Evolutionary conservation across 2,888 invertebrate species (phyloP).

Genomic region (Dryadula phaetusa): DNA sequence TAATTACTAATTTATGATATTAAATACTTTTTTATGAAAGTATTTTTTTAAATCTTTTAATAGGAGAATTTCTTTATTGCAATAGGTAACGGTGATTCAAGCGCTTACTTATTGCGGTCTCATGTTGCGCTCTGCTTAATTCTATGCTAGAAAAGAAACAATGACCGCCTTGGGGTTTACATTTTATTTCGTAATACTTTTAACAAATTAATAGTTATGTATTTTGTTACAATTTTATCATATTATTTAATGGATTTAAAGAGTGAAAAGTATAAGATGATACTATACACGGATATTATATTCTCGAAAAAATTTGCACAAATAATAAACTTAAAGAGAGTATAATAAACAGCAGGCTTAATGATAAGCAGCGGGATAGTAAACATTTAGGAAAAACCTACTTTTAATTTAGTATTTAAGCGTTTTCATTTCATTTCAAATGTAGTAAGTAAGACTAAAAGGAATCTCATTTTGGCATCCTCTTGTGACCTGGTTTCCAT

Average conservation of each 20-base stretch:
- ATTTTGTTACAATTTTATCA: too few relatives aligned
- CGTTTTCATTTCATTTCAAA: neutral
- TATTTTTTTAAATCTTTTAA: neutral
- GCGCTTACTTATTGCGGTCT: constrained; percentile 55
- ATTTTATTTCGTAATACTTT: constrained; percentile 58
- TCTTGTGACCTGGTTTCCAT: constrained; percentile 68
- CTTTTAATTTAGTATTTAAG: neutral
- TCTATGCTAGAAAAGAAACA: constrained; percentile 64
- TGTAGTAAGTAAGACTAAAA: constrained; percentile 41
- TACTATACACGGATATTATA: too few relatives aligned
- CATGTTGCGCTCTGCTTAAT: constrained; percentile 66
- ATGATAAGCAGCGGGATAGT: too few relatives aligned
- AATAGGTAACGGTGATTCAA: constrained; percentile 56
- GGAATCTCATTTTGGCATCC: constrained; percentile 52
- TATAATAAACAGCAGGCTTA: neutral
- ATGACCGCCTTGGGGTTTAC: constrained; percentile 66
- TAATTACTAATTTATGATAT: neutral
- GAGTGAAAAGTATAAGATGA: too few relatives aligned
- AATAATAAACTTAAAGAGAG: constrained; percentile 34
- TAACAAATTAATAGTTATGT: constrained; percentile 16
- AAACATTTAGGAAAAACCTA: too few relatives aligned
- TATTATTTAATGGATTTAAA: too few relatives aligned
- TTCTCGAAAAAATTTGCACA: neutral
- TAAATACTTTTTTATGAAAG: neutral
- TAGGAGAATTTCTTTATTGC: constrained; percentile 11